Base-by-base conservation (phyloP, 2,797 vertebrate species). In the Acanthurus tractus region DNA sequence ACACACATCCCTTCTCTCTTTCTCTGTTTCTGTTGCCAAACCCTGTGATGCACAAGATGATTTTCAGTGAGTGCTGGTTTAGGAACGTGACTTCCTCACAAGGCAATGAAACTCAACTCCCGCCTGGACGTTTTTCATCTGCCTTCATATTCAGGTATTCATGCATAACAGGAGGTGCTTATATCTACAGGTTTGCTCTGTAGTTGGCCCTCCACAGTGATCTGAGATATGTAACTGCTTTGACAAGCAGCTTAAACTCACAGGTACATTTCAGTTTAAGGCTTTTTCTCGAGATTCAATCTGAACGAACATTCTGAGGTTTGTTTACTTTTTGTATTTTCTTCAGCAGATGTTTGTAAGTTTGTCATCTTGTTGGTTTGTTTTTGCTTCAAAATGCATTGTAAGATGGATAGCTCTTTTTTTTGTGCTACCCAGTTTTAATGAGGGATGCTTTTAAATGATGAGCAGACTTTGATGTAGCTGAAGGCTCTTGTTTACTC, bases 21-120 rank as follows among this genome's bases (percentile, higher is more conserved):
- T 8, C 22, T 34, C 57, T 46, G 44, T 18, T 22, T 36, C 49
- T 63, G 78, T 63, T 72, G 62, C 78, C 88, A 86, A 70, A 82
- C 70, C 76, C 23, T 8, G 29, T 34, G 29, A 57, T 56, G 63
- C 70, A 63, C 42, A 65, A 58, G 66, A 72, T 67, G 74, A 83
- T 20, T 49, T 45, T 67, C 57, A 69, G 81, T 12, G 78, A 76
- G 71, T 70, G 79, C 57, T 81, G 70, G 79, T 77, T 57, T 48
- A 79, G 81, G 79, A 86, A 81, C 77, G 29, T 56, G 69, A 89
- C 86, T 88, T 89, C 86, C 89, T 85, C 88, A 87, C 85, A 89
- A 91, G 85, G 88, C 78, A 78, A 68, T 85, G 67, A 74, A 82
- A 52, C 83, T 73, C 45, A 14, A 1, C 76, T 78, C 29, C 54